Percentiles rank a stretch among this genome's conserved stretches.
phyloP scores from a whole-genome alignment of 2,888 invertebrate genomes.

The Lochmaea capreae region DNA sequence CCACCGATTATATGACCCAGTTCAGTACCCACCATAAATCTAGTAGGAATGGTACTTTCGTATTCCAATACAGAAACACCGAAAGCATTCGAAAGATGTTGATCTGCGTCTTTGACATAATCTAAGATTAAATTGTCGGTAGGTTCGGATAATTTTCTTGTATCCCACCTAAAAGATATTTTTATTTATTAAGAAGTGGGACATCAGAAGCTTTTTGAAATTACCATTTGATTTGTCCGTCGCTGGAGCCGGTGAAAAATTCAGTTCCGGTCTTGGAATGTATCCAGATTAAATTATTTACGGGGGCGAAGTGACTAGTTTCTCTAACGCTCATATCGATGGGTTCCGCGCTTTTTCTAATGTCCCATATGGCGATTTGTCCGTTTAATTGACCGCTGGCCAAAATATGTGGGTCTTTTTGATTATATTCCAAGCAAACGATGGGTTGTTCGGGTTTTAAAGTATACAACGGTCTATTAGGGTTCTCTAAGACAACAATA shows the following conservation, averaged over 20 bases:
- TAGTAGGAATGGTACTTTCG: conserved; percentile 85
- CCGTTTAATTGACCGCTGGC: conserved; percentile 83
- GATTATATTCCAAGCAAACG: conserved; percentile 89
- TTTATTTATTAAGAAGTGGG: background rate
- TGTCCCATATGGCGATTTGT: conserved; percentile 87
- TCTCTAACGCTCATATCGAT: conserved; percentile 76
- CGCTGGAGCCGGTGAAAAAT: conserved; percentile 93
- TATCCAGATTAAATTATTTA: conserved; percentile 89
- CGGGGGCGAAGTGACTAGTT: conserved; percentile 88
- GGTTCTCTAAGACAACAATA: conserved; percentile 77
- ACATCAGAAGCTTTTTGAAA: background rate
- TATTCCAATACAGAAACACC: conserved; percentile 84
- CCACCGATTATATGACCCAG: conserved; percentile 74
- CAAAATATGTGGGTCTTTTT: conserved; percentile 83
- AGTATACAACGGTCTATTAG: conserved; percentile 83
- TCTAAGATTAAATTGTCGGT: conserved; percentile 80
- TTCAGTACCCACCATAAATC: conserved; percentile 82
- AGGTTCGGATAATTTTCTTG: conserved; percentile 78
- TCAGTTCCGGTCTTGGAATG: conserved; percentile 95
- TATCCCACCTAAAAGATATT: conserved; percentile 76
- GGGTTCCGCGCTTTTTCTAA: conserved; percentile 85
- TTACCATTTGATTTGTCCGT: conserved; percentile 88
- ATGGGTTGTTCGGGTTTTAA: conserved; percentile 82
- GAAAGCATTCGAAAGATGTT: conserved; percentile 73
- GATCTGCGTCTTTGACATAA: conserved; percentile 73